Evolutionary conservation across 2,888 invertebrate genomes (phyloP).

Genomic region (Drosophila pseudotalamancana): DNA sequence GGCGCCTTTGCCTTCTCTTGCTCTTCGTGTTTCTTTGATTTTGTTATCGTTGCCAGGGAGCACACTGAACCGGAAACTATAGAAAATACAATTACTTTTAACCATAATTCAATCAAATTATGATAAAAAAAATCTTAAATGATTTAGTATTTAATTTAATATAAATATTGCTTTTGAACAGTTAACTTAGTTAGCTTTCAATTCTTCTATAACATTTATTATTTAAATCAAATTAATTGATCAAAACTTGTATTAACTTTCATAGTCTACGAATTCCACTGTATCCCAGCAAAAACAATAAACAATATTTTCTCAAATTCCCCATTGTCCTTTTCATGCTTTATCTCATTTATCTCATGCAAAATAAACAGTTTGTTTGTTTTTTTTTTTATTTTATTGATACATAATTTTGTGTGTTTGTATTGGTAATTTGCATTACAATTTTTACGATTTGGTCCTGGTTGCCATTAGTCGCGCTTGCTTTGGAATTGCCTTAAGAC

Average conservation of each 20-base stretch:
- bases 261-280: too few species aligned
- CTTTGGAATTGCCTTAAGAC: conserved; percentile 32
- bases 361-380: conserved; percentile 31
- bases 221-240: too few species aligned
- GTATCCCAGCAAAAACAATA: not conserved
- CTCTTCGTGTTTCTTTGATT: conserved; percentile 8
- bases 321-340: not conserved
- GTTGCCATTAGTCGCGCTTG: conserved; percentile 49
- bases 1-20: not conserved
- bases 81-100: conserved; percentile 52
- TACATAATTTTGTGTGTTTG: conserved; percentile 32
- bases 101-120: conserved; percentile 39
- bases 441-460: conserved; percentile 39
- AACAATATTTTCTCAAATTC: not conserved
- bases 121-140: not conserved
- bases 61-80: conserved; percentile 56
- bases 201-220: too few species aligned
- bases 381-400: conserved; percentile 39
- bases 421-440: conserved; percentile 43
- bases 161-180: not conserved
- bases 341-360: conserved; percentile 13
- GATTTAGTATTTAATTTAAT: not conserved
- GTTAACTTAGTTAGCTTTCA: not conserved
- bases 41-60: conserved; percentile 42
- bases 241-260: too few species aligned